Evolutionary conservation across 1,140 invertebrate genomes (phyloP).

Genomic region (Anastatus disparis): DNA sequence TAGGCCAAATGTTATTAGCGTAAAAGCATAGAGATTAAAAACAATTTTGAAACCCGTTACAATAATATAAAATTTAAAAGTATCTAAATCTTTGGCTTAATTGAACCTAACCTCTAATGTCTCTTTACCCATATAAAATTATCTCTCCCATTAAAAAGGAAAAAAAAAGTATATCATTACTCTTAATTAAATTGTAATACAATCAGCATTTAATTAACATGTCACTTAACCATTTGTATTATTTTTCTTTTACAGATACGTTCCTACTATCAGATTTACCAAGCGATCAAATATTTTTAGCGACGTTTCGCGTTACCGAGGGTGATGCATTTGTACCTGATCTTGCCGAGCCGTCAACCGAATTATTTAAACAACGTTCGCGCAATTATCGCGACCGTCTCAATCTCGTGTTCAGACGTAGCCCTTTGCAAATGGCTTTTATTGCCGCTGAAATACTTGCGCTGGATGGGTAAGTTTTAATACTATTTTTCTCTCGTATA

Average conservation of each 20-base stretch:
- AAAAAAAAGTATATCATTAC: too few relatives aligned
- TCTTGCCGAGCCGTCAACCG: constrained; percentile 74
- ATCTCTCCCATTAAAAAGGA: too few relatives aligned
- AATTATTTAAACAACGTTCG: constrained; percentile 74
- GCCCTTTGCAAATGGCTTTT: constrained; percentile 76
- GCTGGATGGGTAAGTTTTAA: constrained; percentile 83
- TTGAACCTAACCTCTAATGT: too few relatives aligned
- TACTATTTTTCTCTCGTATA: not conserved
- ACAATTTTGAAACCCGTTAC: too few relatives aligned
- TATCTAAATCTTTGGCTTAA: too few relatives aligned
- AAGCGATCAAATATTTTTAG: constrained; percentile 82
- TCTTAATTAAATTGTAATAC: too few relatives aligned
- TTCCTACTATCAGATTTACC: constrained; percentile 80
- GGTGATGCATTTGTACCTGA: constrained; percentile 75
- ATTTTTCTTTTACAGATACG: constrained; percentile 78
- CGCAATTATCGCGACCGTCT: constrained; percentile 79
- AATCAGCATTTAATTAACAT: too few relatives aligned
- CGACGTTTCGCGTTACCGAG: constrained; percentile 76
- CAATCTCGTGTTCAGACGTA: constrained; percentile 79
- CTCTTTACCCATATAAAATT: too few relatives aligned
- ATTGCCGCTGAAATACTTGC: constrained; percentile 77
- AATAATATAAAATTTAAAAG: too few relatives aligned
- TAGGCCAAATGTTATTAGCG: too few relatives aligned
- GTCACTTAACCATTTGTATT: too few relatives aligned
- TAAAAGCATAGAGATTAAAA: too few relatives aligned